Evolutionary conservation across 2,888 invertebrate genomes (phyloP), one percentile per base, ranked within the genome.

Genomic region (Asteroscopus sphinx): DNA sequence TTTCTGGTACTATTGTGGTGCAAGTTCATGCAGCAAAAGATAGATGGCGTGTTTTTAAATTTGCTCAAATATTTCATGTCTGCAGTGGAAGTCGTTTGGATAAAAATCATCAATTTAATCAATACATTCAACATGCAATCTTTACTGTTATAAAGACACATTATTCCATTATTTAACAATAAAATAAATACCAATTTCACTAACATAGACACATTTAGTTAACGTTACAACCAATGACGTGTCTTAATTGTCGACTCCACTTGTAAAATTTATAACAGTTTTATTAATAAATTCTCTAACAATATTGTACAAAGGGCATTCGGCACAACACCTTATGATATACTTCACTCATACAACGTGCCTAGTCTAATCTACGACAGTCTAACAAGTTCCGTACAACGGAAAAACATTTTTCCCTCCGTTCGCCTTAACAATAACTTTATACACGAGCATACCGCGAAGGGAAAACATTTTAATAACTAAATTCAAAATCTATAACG

Each of bases 361-460:
- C 81, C 91, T 93, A 92, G 64, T 85, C 90, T 93, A 93, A 80
- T 80, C 91, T 94, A 94, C 83, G 89, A 93, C 94, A 94, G 94
- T 94, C 93, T 93, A 94, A 91, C 81, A 78, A 79, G 86, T 93
- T 91, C 93, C 94, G 93, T 85, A 93, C 93, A 93, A 93, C 94
- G 94, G 93, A 93, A 93, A 93, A 92, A 88, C 85, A 83, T 79
- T 77, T 81, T 85, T 85, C 92, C 91, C 92, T 86, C 79, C 86
- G 88, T 80, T 75, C 75, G 82, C 73, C 88, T 91, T 91, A 93
- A 76, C 72, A 70, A 63, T 82, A 83, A 89, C 83, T 89, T 91
- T 92, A 79, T 92, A 93, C 91, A 89, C 48, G 60, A 75, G 79
- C 83, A 75, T 80, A 68, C 55, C 70, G 79, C 89, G 88, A 84